phyloP scores from a whole-genome alignment of 2,113 vertebrate genomes.

The Jacana jacana region DNA sequence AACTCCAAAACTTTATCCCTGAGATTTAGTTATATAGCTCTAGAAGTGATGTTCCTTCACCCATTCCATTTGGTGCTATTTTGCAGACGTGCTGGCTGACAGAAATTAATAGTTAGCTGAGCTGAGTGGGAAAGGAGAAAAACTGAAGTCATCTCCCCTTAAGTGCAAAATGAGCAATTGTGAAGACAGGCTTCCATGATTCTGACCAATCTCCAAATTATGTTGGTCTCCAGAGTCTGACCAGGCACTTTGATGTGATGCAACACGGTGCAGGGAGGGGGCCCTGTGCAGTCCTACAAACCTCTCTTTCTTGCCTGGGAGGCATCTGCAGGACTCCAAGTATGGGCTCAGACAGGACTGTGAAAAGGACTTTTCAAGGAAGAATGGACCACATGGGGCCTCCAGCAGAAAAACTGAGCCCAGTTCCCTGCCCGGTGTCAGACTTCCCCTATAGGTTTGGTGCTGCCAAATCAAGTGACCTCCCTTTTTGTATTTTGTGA shows the following conservation, averaged over 20 bases:
- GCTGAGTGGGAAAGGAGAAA: neutral
- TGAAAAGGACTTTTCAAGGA: neutral
- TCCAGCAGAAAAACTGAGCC: neutral
- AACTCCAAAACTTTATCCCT: neutral
- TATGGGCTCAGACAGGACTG: neutral
- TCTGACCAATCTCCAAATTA: neutral
- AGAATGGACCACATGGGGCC: neutral
- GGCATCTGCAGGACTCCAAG: neutral
- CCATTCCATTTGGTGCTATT: accelerated
- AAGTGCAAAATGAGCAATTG: neutral
- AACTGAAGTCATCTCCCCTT: neutral
- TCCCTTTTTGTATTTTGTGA: neutral
- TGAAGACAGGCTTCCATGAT: neutral
- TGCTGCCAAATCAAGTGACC: neutral
- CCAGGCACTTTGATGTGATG: neutral
- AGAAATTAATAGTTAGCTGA: neutral
- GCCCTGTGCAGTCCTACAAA: neutral
- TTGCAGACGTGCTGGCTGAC: neutral
- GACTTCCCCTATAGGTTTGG: neutral
- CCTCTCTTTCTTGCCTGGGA: neutral
- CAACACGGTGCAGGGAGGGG: accelerated
- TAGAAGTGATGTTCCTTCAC: neutral
- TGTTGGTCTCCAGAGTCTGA: neutral
- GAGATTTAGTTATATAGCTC: neutral
- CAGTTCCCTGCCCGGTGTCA: neutral